Percentiles rank a stretch among this genome's conserved stretches.
These are phyloP conservation scores for Orchestia grillus DNA, from an alignment of 1,140 invertebrate genomes.

Conservation along the genomic window DNA sequence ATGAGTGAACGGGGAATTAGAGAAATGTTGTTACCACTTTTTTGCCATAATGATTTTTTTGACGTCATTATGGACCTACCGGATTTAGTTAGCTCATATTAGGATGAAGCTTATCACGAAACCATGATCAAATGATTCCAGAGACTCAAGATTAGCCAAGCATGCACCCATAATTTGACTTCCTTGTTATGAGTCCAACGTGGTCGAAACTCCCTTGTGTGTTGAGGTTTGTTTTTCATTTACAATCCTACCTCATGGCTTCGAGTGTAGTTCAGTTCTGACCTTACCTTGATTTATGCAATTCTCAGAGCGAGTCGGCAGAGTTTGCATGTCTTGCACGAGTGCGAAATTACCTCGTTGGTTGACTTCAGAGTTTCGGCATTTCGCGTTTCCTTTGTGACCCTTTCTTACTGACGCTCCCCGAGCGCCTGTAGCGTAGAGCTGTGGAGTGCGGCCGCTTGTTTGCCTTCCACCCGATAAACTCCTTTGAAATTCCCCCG, in stretches of 20 bases:
- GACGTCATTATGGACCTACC: no score
- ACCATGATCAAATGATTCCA: no score
- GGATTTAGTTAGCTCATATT: no score
- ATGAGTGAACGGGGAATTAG: no score
- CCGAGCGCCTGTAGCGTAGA: neutral
- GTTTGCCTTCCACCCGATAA: conserved; percentile 50
- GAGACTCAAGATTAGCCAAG: no score
- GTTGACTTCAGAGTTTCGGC: neutral
- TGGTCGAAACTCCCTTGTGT: neutral
- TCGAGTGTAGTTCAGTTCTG: neutral
- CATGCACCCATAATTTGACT: neutral
- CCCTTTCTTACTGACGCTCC: neutral
- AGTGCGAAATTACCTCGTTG: neutral
- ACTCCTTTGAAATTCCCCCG: conserved; percentile 56
- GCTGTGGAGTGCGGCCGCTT: neutral
- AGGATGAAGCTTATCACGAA: no score
- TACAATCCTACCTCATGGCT: neutral
- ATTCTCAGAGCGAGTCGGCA: neutral
- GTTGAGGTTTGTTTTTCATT: neutral
- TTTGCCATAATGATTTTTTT: no score
- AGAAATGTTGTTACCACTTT: no score
- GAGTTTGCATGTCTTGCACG: neutral
- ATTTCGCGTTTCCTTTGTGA: neutral
- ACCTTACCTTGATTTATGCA: neutral
- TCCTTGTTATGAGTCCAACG: neutral